Percentiles rank a stretch among this genome's conserved stretches.
phyloP scores from a whole-genome alignment of 2,888 invertebrate genomes.

The Trachelus tabidus region DNA sequence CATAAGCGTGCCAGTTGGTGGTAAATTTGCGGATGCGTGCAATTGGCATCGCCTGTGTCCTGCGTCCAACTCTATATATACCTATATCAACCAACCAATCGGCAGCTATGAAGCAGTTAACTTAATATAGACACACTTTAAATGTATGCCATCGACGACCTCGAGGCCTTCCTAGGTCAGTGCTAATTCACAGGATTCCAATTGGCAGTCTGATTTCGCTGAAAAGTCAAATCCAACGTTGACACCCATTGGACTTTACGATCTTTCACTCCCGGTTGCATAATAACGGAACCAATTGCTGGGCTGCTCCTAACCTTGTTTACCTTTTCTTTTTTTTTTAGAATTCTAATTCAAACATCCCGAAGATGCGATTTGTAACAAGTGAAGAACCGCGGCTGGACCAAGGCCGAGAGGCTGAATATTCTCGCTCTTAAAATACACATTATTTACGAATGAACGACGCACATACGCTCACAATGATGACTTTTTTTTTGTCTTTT shows the following conservation, averaged over 20 bases:
- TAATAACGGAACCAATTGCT: neutral
- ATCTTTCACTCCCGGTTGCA: neutral
- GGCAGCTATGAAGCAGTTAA: conserved; percentile 57
- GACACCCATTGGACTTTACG: neutral
- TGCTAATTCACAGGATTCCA: conserved; percentile 46
- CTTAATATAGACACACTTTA: conserved; percentile 55
- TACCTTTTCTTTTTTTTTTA: neutral
- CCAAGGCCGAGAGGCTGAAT: neutral
- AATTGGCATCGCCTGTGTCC: conserved; percentile 59
- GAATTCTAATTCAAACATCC: neutral
- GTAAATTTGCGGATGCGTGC: conserved; percentile 65
- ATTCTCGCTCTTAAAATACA: neutral
- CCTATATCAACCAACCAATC: conserved; percentile 44
- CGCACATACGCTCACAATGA: neutral
- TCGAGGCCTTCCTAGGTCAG: conserved; percentile 62
- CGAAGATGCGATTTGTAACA: neutral
- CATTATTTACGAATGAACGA: neutral
- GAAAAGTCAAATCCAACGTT: neutral
- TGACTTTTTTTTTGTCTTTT: neutral
- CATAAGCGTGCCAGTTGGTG: conserved; percentile 62
- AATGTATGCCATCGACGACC: conserved; percentile 60
- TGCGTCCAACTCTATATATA: conserved; percentile 16
- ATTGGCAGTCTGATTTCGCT: neutral
- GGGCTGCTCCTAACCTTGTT: too few relatives aligned
- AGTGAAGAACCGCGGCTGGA: neutral